Evolutionary conservation across 2,888 invertebrate genomes (phyloP), one percentile per base, ranked within the genome.

Genomic region (Agrochola litura): DNA sequence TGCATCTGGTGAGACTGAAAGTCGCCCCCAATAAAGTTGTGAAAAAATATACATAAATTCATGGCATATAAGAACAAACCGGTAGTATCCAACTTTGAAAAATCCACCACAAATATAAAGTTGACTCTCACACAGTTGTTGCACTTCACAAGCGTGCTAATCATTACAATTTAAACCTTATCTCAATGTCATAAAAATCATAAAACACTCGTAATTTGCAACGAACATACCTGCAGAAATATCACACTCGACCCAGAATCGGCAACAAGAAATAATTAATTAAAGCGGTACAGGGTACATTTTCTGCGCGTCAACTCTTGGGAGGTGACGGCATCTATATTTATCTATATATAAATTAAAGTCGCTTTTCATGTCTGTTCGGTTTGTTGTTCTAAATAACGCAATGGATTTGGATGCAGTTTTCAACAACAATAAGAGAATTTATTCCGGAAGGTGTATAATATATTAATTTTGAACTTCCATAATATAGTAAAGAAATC

Each of bases 181-280:
- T 19, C 3, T n/a, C 16, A n/a, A 49, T 14, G 5, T 0, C 19
- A 60, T 52, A 79, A 67, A 43, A 43, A 3, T 43, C 30, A 68
- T 1, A 8, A 25, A 19, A 6, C 9, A 58, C 41, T n/a, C 10
- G 5, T 37, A 0, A 12, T 30, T 70, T 63, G 22, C 14, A 64
- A 49, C 19, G 10, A n/a, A 16, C 41, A 4, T n/a, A 56, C 16
- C 30, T 19, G 14, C 58, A 58, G 60, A 70, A 66, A 49, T 46
- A 19, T 70, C 30, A 30, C 22, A 52, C 60, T 60, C 54, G n/a
- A 81, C 58, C 54, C 63, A 75, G 60, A 70, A 52, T 67, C 52
- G 60, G 58, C 46, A 66, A 64, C 66, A 88, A 81, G 73, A 83
- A 86, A 86, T 86, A 87, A 86, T 87, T 88, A 84, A 86, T 84